Base-by-base conservation (phyloP, 2,888 invertebrate genomes). In the Chirona hameri region DNA sequence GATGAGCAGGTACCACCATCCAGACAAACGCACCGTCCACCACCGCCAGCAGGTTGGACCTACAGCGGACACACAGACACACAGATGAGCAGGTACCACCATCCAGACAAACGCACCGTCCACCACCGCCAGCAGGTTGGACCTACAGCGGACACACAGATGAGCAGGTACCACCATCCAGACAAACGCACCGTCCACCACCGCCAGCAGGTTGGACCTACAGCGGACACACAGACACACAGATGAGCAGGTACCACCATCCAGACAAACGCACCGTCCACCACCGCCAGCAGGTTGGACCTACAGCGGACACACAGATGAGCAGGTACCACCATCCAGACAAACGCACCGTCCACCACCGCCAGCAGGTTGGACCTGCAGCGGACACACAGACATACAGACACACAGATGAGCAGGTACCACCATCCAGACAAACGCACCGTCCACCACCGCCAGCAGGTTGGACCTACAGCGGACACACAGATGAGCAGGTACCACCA, bases 291-390 rank as follows among this genome's bases (percentile, higher is more conserved):
- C 86, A 96, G 90, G 89, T 96, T 96, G 80, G 93, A 93, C 83
- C 96, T 91, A 89, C 93, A 93, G 27, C 29, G 29, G 29, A 15
- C 1, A 15, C n/a, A 15, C 1, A 15, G 29, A 39, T 7, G 39
- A 7, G 39, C 7, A 39, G 39, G 39, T 39, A 39, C n/a, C n/a
- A 39, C 2, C 39, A 39, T 5, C 39, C 39, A 2, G 39, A 0
- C 5, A 10, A 15, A 89, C 55, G 93, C 93, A 76, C 93, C 93
- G 84, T 93, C 93, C 83, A 96, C 94, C 85, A 97, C 89, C 21
- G 95, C 93, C 84, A 97, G 89, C 86, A 96, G 90, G 89, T 96
- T 96, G 80, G 93, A 93, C 83, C 96, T 91, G 89, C 93, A 93
- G 15, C 29, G 29, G 69, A 24, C 14, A 12, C 9, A 9, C 60